phyloP scores from a whole-genome alignment of 92 coral and sea anemone genomes.

The Galaxea fascicularis region DNA sequence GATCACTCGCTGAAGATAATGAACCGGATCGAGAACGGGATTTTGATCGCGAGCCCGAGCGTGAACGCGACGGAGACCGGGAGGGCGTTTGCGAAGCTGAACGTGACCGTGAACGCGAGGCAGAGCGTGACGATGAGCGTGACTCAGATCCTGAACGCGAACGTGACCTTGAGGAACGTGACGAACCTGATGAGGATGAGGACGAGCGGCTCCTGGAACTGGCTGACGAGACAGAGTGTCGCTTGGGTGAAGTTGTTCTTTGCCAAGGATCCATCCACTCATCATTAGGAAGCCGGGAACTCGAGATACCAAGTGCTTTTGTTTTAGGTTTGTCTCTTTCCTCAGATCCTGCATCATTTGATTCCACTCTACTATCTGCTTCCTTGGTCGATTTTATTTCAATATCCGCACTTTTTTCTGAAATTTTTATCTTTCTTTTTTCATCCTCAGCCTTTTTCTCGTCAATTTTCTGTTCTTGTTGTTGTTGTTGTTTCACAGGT shows the following conservation, averaged over 20 bases:
- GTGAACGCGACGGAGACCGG: conserved; percentile 78
- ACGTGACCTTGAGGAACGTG: conserved; percentile 80
- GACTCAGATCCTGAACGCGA: conserved; percentile 88
- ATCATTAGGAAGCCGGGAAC: conserved; percentile 82
- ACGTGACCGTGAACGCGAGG: conserved; percentile 82
- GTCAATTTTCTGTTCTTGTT: conserved; percentile 19
- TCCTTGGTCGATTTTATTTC: conserved; percentile 13
- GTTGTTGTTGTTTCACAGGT: conserved; percentile 20
- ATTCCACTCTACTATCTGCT: conserved; percentile 49
- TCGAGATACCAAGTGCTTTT: conserved; percentile 76
- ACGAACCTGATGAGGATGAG: conserved; percentile 84
- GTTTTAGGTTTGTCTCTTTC: conserved; percentile 68
- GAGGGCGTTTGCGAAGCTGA: conserved; percentile 83
- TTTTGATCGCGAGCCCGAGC: conserved; percentile 69
- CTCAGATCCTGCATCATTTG: conserved; percentile 55
- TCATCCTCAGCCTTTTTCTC: conserved; percentile 60
- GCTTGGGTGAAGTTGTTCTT: conserved; percentile 86
- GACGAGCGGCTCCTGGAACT: conserved; percentile 82
- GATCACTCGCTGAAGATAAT: conserved; percentile 81
- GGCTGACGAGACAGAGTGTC: conserved; percentile 71
- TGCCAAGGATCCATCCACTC: conserved; percentile 94
- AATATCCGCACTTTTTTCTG: conserved; percentile 25
- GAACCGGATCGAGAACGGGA: conserved; percentile 61
- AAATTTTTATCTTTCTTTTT: conserved; percentile 36
- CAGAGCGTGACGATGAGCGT: conserved; percentile 90